A percentile compares a stretch with the other conserved stretches of the same genome.
phyloP scores from a whole-genome alignment of 2,113 vertebrate genomes.

The Camelus bactrianus region DNA sequence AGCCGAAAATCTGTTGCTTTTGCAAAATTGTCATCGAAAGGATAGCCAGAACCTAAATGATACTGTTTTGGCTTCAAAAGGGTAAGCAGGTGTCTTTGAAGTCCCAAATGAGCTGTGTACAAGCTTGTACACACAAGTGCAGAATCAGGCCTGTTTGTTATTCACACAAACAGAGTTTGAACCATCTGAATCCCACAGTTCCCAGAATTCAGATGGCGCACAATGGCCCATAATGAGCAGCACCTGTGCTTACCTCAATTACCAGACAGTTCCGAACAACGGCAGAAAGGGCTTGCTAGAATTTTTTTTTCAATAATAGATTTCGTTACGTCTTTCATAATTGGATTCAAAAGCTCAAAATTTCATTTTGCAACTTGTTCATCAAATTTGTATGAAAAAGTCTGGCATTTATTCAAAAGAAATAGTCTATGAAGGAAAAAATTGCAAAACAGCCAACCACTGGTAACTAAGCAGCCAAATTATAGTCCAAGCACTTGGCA shows the following conservation, averaged over 20 bases:
- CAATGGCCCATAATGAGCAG: conserved; percentile 91
- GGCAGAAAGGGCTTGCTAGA: conserved; percentile 86
- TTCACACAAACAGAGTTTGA: conserved; percentile 87
- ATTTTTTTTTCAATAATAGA: conserved; percentile 88
- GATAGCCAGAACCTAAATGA: conserved; percentile 86
- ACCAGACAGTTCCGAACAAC: conserved; percentile 84
- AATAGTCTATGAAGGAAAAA: conserved; percentile 87
- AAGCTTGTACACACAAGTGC: conserved; percentile 89
- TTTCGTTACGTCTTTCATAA: conserved; percentile 89
- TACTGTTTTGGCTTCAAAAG: conserved; percentile 88
- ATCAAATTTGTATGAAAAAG: conserved; percentile 88
- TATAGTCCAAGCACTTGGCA: conserved; percentile 89
- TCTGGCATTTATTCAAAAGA: conserved; percentile 89
- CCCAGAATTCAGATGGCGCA: conserved; percentile 89
- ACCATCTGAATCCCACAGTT: conserved; percentile 86
- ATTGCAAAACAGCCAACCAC: conserved; percentile 88
- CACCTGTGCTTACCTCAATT: conserved; percentile 93
- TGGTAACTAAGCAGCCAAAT: conserved; percentile 90
- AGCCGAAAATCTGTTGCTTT: conserved; percentile 79
- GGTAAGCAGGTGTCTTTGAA: conserved; percentile 90
- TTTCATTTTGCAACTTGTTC: conserved; percentile 90
- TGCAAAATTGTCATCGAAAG: conserved; percentile 82
- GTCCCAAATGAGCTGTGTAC: conserved; percentile 88
- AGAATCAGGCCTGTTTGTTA: conserved; percentile 90
- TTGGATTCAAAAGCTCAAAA: conserved; percentile 90